Percentiles rank a stretch among this genome's conserved stretches.
Conservation (phyloP, 2,888 invertebrate species). For the Mythimna vitellina region DNA sequence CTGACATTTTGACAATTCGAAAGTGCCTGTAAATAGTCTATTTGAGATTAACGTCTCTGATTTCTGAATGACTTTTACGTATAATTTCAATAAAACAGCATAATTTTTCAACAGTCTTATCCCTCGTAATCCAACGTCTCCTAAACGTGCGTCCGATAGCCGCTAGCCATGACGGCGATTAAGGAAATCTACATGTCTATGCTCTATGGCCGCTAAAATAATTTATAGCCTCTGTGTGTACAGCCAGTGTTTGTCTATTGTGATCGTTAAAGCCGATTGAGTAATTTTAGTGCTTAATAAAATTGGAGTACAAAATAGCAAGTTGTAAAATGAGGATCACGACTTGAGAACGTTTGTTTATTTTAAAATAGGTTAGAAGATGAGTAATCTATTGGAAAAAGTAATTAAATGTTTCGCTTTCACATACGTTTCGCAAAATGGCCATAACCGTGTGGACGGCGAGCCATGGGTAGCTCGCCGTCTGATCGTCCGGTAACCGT, state of each 20-base stretch:
- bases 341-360: neutral
- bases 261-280: constrained; percentile 54
- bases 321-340: neutral
- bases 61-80: too few species aligned
- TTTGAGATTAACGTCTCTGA: too few species aligned
- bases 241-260: constrained; percentile 55
- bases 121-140: constrained; percentile 49
- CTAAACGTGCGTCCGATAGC: constrained; percentile 62
- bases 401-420: neutral
- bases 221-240: constrained; percentile 57
- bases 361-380: neutral
- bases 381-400: neutral
- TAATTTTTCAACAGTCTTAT: constrained; percentile 20
- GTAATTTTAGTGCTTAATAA: constrained; percentile 46
- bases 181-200: constrained; percentile 69
- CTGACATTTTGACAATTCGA: too few species aligned
- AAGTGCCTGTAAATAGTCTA: too few species aligned
- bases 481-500: too few species aligned
- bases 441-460: too few species aligned
- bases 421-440: neutral
- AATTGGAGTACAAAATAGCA: constrained; percentile 32
- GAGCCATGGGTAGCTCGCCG: too few species aligned
- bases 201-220: constrained; percentile 57
- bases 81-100: too few species aligned
- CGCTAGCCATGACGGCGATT: constrained; percentile 66